phyloP scores from a whole-genome alignment of 2,797 vertebrate species.

The Discoglossus pictus region DNA sequence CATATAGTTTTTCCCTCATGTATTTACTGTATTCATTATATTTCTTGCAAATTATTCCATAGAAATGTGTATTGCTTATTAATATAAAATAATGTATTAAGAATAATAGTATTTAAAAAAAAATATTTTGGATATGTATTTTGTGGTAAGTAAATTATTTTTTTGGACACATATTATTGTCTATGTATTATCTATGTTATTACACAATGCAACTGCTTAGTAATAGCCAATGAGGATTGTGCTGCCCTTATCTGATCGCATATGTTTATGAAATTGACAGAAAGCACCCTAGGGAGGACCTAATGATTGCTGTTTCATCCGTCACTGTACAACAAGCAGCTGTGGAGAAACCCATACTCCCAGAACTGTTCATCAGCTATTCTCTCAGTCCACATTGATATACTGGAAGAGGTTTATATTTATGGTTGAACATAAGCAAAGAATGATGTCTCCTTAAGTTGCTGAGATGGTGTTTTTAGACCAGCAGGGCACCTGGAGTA shows the following conservation, averaged over 20 bases:
- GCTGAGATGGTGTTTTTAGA: not conserved
- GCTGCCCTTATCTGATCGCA: not conserved
- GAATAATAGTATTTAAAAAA: too few species aligned
- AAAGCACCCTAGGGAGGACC: not conserved
- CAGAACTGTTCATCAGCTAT: not conserved
- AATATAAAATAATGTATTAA: too few species aligned
- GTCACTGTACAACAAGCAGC: constrained; percentile 8
- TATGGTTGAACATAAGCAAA: not conserved
- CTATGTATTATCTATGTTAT: too few species aligned
- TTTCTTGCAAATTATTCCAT: too few species aligned
- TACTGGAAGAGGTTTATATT: not conserved
- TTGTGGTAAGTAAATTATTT: too few species aligned
- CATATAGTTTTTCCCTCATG: too few species aligned
- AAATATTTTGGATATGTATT: too few species aligned
- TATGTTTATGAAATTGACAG: constrained; percentile 5
- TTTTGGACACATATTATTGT: too few species aligned
- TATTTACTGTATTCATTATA: too few species aligned
- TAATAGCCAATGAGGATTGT: not conserved
- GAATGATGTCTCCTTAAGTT: constrained; percentile 1
- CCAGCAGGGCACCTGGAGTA: constrained; percentile 3
- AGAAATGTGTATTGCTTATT: too few species aligned
- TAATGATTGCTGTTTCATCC: constrained; percentile 5
- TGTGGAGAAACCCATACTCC: not conserved
- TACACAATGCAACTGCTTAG: too few species aligned
- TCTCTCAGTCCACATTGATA: not conserved